Base-by-base conservation (phyloP, 2,888 invertebrate genomes). In the Sesia apiformis region DNA sequence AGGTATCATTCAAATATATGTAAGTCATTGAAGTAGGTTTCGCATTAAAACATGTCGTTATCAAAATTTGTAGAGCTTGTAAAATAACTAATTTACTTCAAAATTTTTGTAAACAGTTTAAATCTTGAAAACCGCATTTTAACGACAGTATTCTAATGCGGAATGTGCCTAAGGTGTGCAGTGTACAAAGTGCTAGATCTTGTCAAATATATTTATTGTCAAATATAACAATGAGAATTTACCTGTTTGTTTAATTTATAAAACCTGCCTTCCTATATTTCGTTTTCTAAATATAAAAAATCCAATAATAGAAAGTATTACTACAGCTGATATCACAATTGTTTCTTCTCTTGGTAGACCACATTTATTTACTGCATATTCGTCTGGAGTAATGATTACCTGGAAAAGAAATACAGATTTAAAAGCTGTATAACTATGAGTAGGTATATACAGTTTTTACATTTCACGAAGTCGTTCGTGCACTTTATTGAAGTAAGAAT, bases 131-230 rank as follows among this genome's bases (percentile, higher is more conserved):
- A 23, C 23, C 23, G 23, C 23, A 23, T 23, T 23, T 23, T 23
- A 23, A 23, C 23, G 23, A n/a, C 7, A 5, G 5, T 3, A 6
- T 42, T 42, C 42, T 7, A 42, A 7, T 42, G 5, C 7, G 42
- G 5, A 42, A 42, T 42, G 2, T 23, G 23, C 23, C 23, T 49
- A 49, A 52, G 70, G 64, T 77, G 77, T 76, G 77, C 72, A 78
- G 72, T 88, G 86, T 87, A 87, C 72, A 82, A 85, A 85, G 80
- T 80, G 85, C 85, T 84, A 75, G 80, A 81, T 88, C 87, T 87
- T 87, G 86, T 88, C 87, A 87, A 81, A 81, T 82, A 76, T 88
- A 89, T 88, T 88, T 89, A 89, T 88, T 88, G 73, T 84, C 60
- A 58, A 58, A 58, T 56, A 56, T 58, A 58, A 54, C 54, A 56